Percentiles rank a stretch among this genome's conserved stretches.
Conservation (phyloP, 2,113 vertebrate genomes). For the Dipodomys ordii region DNA sequence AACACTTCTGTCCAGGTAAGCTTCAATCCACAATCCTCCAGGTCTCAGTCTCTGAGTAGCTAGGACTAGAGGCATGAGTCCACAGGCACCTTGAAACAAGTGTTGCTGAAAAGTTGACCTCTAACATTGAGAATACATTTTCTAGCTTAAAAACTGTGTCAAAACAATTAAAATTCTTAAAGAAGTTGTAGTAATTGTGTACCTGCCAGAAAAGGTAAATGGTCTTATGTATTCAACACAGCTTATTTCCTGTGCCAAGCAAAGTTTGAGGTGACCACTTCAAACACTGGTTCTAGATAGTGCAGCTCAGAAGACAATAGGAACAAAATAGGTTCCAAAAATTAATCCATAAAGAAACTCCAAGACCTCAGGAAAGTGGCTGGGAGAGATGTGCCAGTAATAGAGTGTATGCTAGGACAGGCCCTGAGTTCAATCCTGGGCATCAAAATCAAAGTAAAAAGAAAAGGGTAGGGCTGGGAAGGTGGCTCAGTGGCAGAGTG, state of each 20-base stretch:
- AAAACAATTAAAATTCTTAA: constrained; percentile 62
- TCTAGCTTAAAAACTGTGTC: constrained; percentile 57
- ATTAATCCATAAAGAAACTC: background rate
- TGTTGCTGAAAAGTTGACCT: constrained; percentile 19
- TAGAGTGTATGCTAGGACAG: background rate
- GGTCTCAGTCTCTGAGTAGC: no score
- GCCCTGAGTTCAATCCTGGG: background rate
- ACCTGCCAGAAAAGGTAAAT: constrained; percentile 42
- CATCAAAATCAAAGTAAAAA: background rate
- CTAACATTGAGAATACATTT: constrained; percentile 45
- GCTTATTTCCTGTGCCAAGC: background rate
- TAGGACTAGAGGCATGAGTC: no score
- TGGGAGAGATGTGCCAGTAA: no score
- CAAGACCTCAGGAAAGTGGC: background rate
- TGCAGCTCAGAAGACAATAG: background rate
- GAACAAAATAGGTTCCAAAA: background rate
- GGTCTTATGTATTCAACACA: constrained; percentile 18
- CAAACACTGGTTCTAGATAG: constrained; percentile 13
- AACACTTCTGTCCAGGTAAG: no score
- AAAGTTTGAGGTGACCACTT: background rate
- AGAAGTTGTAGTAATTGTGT: background rate
- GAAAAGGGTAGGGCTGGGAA: no score
- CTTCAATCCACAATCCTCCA: no score
- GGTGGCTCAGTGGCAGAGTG: no score
- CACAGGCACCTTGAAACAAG: no score